Conservation (phyloP, 2,888 invertebrate genomes). For the Drosophila acutilabella region DNA sequence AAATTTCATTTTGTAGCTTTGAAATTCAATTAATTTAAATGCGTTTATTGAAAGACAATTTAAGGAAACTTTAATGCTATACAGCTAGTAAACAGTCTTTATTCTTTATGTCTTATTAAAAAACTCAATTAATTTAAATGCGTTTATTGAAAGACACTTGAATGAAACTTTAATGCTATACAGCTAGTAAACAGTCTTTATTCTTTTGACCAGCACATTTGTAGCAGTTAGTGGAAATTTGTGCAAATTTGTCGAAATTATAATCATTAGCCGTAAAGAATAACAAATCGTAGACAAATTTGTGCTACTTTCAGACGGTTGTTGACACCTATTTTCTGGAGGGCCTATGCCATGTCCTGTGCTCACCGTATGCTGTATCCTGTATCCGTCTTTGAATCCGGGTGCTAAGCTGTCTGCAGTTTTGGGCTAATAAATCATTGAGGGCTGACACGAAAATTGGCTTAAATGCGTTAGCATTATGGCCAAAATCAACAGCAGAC, state of each 20-base stretch:
- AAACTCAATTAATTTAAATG: too few relatives aligned
- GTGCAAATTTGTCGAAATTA: slow-evolving; percentile 64
- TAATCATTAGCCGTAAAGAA: slow-evolving; percentile 64
- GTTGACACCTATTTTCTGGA: slow-evolving; percentile 63
- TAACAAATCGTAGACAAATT: slow-evolving; percentile 74
- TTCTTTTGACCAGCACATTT: neutral
- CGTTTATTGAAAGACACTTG: too few relatives aligned
- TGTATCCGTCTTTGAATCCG: slow-evolving; percentile 21
- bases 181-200: neutral
- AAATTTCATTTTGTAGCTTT: neutral
- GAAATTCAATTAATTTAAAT: neutral
- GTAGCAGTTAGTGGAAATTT: slow-evolving; percentile 13
- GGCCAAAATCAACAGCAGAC: slow-evolving; percentile 74
- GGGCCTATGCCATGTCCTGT: slow-evolving; percentile 10
- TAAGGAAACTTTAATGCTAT: neutral
- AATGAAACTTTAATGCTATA: neutral
- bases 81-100: neutral
- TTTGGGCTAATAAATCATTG: slow-evolving; percentile 75
- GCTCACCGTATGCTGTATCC: neutral
- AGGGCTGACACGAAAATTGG: slow-evolving; percentile 73
- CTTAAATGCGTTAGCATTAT: slow-evolving; percentile 75
- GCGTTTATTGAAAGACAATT: too few relatives aligned
- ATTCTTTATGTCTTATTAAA: too few relatives aligned
- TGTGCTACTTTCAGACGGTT: slow-evolving; percentile 64
- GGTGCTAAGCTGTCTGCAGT: slow-evolving; percentile 55